Conservation (phyloP, 2,888 invertebrate genomes). For the Esperia sulphurella region DNA sequence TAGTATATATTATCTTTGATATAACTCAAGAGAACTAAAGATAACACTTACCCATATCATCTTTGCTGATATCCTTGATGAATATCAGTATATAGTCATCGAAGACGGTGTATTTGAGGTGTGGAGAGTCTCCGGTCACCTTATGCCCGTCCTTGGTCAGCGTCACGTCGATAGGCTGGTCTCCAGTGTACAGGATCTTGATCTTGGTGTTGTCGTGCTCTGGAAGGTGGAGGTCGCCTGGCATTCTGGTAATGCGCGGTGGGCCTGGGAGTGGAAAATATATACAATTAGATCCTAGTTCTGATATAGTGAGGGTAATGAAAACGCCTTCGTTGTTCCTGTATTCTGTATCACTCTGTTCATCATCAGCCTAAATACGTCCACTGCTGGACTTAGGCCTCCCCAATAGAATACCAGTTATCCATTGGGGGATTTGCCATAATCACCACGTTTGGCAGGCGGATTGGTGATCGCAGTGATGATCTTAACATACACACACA, state of each 20-base stretch:
- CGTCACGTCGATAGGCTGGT: slow-evolving; percentile 94
- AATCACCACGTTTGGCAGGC: too few species aligned
- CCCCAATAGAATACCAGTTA: too few species aligned
- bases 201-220: slow-evolving; percentile 98
- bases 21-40: not conserved
- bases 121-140: slow-evolving; percentile 82
- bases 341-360: too few species aligned
- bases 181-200: slow-evolving; percentile 97
- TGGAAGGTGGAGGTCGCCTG: slow-evolving; percentile 92
- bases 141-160: slow-evolving; percentile 91
- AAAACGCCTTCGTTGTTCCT: too few species aligned
- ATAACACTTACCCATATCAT: slow-evolving; percentile 86
- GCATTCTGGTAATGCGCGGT: slow-evolving; percentile 94
- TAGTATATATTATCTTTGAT: too few species aligned
- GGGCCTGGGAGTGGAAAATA: slow-evolving; percentile 79
- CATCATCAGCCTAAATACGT: too few species aligned
- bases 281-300: too few species aligned
- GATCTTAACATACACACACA: too few species aligned
- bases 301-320: too few species aligned
- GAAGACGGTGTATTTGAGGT: slow-evolving; percentile 94
- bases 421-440: too few species aligned
- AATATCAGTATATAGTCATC: slow-evolving; percentile 98
- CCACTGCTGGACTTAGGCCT: too few species aligned
- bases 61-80: slow-evolving; percentile 93
- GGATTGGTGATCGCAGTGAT: too few species aligned